Evolutionary conservation across 64 coral and sea anemone genomes (phyloP).

Genomic region (Montipora efflorescens): DNA sequence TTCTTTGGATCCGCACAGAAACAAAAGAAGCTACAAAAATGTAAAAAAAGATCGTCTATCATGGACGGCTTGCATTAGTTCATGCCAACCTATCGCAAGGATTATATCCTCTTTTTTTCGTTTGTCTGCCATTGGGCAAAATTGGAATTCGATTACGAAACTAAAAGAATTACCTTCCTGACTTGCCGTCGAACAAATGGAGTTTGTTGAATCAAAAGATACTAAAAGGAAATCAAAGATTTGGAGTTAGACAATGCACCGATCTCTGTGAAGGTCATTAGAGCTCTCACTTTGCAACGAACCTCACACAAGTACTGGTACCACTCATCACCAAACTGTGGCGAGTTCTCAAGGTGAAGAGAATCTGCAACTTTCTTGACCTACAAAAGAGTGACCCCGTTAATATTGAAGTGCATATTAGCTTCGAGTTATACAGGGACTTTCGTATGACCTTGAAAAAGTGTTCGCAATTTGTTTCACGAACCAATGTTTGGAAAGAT

Average conservation of each 20-base stretch:
- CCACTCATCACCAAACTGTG: conserved; percentile 90
- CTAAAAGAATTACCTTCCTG: conserved; percentile 67
- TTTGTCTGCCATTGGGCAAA: too few species aligned
- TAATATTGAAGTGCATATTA: too few species aligned
- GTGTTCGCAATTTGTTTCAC: too few species aligned
- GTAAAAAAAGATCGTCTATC: too few species aligned
- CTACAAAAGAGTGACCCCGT: conserved; percentile 7
- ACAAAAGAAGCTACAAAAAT: conserved; percentile 77
- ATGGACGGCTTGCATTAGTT: too few species aligned
- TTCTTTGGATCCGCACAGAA: conserved; percentile 98
- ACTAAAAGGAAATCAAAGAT: conserved; percentile 62
- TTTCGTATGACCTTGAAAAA: too few species aligned
- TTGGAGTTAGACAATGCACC: background rate
- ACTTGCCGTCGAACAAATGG: conserved; percentile 98
- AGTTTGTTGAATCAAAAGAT: conserved; percentile 97
- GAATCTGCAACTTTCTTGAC: conserved; percentile 95
- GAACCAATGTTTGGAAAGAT: too few species aligned
- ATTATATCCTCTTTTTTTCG: too few species aligned
- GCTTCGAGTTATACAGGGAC: too few species aligned
- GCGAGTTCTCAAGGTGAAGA: conserved; percentile 64
- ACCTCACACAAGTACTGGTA: conserved; percentile 93
- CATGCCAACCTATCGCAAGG: too few species aligned
- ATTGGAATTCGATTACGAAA: background rate
- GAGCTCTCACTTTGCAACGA: background rate
- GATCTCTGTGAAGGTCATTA: background rate